Base-by-base conservation (phyloP, 1,140 invertebrate species). In the Triops longicaudatus region DNA sequence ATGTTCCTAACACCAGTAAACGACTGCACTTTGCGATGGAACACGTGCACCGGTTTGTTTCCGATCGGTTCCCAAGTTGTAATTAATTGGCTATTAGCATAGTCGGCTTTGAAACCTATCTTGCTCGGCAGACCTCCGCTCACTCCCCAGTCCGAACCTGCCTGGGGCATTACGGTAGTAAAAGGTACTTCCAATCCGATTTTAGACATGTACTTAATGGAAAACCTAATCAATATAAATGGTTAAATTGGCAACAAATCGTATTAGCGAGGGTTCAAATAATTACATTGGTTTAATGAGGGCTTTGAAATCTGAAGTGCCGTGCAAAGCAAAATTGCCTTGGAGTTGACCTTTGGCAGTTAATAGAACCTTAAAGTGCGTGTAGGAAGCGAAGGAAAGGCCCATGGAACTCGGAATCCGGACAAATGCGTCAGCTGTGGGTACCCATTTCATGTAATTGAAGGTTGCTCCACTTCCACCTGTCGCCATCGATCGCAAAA, bases 401-500 rank as follows among this genome's bases (percentile, higher is more conserved):
- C 76, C 76, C 76, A 77, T 77, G 17, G 37, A 26, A 42, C 72
- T 73, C 1, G 76, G 76, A 73, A 77, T 26, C n/a, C 76, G 76
- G 12, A 14, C 41, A 17, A 73, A 73, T 6, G 71, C 31, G 72
- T 77, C 72, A 1, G 73, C 41, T 27, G 73, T 28, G 26, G 76
- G 76, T 9, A 73, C 4, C 72, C 27, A 77, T 42, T 77, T 77
- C 7, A 73, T 42, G 76, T 73, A 77, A 43, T 77, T 74, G 76
- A 73, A 27, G 9, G 31, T 72, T n/a, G 31, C 17, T 37, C 50
- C 50, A 22, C 50, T 63, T 63, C 50, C 50, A 22, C 50, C 50
- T 14, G 50, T 63, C 50, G 22, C 50, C n/a, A 63, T 22, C 6
- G 50, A 63, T 5, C 22, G 14, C 7, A 63, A n/a, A 12, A 63